Percentiles rank a stretch among this genome's conserved stretches.
Conservation (phyloP, 2,113 vertebrate species). For the Mormyrus iriodes region DNA sequence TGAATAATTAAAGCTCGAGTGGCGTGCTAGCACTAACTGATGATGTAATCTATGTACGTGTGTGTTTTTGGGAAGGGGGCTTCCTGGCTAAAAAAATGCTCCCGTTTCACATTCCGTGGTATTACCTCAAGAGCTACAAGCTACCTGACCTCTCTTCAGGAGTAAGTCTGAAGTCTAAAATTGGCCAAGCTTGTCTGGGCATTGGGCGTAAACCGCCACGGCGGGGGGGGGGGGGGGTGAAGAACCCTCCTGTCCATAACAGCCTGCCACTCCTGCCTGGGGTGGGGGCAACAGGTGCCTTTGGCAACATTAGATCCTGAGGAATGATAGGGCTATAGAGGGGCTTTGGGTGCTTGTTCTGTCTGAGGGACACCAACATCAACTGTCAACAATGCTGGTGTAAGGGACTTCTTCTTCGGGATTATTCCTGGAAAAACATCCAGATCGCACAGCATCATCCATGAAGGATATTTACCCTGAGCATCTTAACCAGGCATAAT, state of each 20-base stretch:
- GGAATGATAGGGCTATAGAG: neutral
- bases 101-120: neutral
- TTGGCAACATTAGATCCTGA: constrained; percentile 11
- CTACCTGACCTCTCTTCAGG: neutral
- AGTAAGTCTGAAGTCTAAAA: constrained; percentile 14
- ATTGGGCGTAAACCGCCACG: constrained; percentile 8
- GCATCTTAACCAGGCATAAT: neutral
- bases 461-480: neutral
- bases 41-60: neutral
- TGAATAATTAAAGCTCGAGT: neutral
- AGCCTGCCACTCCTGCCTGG: neutral
- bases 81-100: neutral
- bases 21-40: neutral
- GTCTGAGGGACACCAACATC: neutral
- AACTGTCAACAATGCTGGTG: neutral
- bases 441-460: neutral
- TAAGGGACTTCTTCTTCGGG: neutral
- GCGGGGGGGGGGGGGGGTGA: neutral
- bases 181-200: constrained; percentile 4
- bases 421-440: neutral
- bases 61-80: neutral
- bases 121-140: neutral
- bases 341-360: neutral
- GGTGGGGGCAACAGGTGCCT: constrained; percentile 9
- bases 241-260: neutral